Evolutionary conservation across 2,113 vertebrate species (phyloP), one percentile per base, ranked within the genome.

Genomic region (Triplophysa siluroides): DNA sequence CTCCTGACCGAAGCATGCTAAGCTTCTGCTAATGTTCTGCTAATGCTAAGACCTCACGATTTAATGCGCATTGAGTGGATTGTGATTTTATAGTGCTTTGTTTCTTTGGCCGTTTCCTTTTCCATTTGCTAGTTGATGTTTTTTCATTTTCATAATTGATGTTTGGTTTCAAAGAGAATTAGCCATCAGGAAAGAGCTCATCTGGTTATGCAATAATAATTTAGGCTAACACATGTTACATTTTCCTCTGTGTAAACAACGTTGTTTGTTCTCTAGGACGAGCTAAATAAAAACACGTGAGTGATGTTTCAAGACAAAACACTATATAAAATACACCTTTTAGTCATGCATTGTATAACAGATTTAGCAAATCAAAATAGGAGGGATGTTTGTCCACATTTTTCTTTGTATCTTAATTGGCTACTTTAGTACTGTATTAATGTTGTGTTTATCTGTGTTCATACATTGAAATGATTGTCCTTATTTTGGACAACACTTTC

Each of bases 181-280:
- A 58, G 11, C 54, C 8, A n/a, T 21, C n/a, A 10, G 19, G 8
- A 58, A 58, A 10, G 72, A 75, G 56, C 21, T 75, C 56, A 75
- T 24, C 23, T 29, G 23, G 23, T 47, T 76, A 76, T 76, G 58
- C 58, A 76, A 76, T 76, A 76, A 63, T 76, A n/a, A 76, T 76
- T 76, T 16, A 47, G 58, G 41, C 43, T 13, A 76, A 50, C 21
- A 75, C 56, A 62, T 72, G 29, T 73, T 73, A 60, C 11, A 71
- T 56, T 19, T 71, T 58, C 52, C 29, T 24, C 52, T 21, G 69
- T 3, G 52, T 60, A 33, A 21, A 60, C 0, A 29, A 43, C 14
- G 12, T 60, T 73, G 18, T 60, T 33, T 73, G 52, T 73, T 54
- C 21, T 38, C 29, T 73, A n/a, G 24, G 19, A 1, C 54, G 52